phyloP scores from a whole-genome alignment of 2,113 vertebrate genomes.

The Mus musculus region DNA sequence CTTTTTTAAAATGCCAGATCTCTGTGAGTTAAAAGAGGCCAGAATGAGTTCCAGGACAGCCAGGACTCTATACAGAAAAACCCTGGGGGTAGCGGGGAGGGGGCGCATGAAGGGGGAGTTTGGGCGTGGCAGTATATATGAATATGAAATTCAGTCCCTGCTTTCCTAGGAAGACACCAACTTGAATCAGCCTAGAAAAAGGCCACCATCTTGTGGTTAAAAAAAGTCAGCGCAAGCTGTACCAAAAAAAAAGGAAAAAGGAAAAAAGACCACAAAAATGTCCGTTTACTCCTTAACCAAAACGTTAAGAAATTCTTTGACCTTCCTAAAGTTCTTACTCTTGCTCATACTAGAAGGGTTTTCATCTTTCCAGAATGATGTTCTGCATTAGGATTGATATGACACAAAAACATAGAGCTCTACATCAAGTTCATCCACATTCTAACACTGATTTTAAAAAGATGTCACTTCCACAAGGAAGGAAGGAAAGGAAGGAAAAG shows the following conservation, averaged over 20 bases:
- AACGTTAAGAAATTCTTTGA: background rate
- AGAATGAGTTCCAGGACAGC: background rate
- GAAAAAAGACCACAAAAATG: background rate
- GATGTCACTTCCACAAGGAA: background rate
- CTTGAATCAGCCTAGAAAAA: background rate
- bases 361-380: background rate
- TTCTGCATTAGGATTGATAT: background rate
- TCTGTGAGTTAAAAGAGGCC: background rate
- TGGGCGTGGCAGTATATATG: background rate
- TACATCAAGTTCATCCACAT: background rate
- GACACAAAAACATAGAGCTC: background rate
- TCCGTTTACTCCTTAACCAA: background rate
- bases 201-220: constrained; percentile 47
- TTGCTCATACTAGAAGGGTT: background rate
- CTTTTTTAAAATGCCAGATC: background rate
- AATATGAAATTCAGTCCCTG: background rate
- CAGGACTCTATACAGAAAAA: background rate
- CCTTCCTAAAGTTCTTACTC: background rate
- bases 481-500: background rate
- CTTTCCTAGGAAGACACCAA: background rate
- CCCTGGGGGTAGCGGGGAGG: background rate
- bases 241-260: background rate
- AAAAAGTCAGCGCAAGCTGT: background rate
- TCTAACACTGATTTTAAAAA: background rate
- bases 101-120: too few species aligned